Conservation (phyloP, 1,140 invertebrate genomes). For the Drosophila suzukii region DNA sequence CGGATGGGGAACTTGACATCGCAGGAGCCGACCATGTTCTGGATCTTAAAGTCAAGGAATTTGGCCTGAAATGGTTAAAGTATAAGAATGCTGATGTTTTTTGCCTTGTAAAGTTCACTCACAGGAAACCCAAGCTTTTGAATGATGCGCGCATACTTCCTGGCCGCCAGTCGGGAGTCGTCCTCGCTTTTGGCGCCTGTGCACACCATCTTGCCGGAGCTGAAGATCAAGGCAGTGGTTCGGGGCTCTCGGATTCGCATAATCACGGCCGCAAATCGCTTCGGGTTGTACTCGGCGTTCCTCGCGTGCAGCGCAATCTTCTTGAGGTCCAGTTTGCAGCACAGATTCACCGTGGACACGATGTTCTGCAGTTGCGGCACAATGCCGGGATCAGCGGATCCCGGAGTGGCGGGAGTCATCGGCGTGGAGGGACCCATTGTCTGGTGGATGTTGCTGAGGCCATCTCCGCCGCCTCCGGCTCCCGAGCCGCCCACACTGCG, state of each 20-base stretch:
- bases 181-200: conserved; percentile 99
- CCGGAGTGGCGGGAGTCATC: conserved; percentile 97
- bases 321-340: conserved; percentile 97
- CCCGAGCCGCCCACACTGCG: conserved; percentile 75
- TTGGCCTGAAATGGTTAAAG: conserved; percentile 91
- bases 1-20: conserved; percentile 99
- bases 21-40: conserved; percentile 99
- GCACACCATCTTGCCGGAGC: conserved; percentile 99
- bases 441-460: conserved; percentile 86
- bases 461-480: conserved; percentile 67
- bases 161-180: conserved; percentile 96
- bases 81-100: neutral
- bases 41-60: conserved; percentile 99
- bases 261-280: conserved; percentile 99
- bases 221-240: conserved; percentile 99
- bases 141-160: conserved; percentile 99
- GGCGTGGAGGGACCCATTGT: conserved; percentile 91
- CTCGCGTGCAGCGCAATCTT: conserved; percentile 99
- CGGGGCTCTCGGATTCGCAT: conserved; percentile 99
- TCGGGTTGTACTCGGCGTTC: conserved; percentile 99
- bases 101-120: conserved; percentile 48
- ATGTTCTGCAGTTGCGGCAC: conserved; percentile 98
- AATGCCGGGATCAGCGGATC: conserved; percentile 96
- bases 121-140: conserved; percentile 98
- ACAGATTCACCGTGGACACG: conserved; percentile 98